Base-by-base conservation (phyloP, 2,888 invertebrate genomes). In the Eristalis arbustorum region DNA sequence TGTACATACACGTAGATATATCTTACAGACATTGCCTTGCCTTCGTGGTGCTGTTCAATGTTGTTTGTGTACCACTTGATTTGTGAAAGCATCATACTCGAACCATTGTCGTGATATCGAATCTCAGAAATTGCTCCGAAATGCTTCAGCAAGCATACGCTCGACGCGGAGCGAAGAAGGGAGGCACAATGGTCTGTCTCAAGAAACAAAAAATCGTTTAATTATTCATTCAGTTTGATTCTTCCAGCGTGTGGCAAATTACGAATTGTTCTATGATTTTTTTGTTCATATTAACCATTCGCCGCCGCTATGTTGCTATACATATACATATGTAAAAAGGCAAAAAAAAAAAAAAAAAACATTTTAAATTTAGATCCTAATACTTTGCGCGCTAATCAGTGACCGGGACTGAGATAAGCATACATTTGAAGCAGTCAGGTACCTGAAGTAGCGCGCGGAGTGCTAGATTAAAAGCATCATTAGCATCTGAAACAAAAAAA, bases 381-480 rank as follows among this genome's bases (percentile, higher is more conserved):
- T 94, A 94, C 95, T 94, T 94, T 95, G 95, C 96, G 97, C 95
- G 97, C 95, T 97, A 97, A 97, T 95, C 96, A 94, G 96, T 96
- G 96, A 95, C 96, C 96, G 95, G 94, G 96, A 93, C 97, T 97
- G 90, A 89, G 90, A 94, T 94, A 94, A 93, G 61, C 88, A 88
- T 90, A 88, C 88, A 85, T 92, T 93, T 92, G 91, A 93, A 92
- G 92, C 93, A 97, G 98, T 98, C 98, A 98, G 98, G 98, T 98
- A 98, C 98, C 98, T 97, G 97, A 98, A 98, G 98, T 98, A 98
- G 98, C 98, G 98, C 98, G 97, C 97, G 97, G 94, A 94, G 96
- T 95, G 95, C 89, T 90, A 89, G 91, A 88, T 89, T 88, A 88
- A 66, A 89, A 85, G 93, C 93, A 93, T 93, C 93, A 93, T 89